A percentile compares a stretch with the other conserved stretches of the same genome.
Evolutionary conservation across 2,113 vertebrate genomes (phyloP).

Genomic region (Engystomops pustulosus): DNA sequence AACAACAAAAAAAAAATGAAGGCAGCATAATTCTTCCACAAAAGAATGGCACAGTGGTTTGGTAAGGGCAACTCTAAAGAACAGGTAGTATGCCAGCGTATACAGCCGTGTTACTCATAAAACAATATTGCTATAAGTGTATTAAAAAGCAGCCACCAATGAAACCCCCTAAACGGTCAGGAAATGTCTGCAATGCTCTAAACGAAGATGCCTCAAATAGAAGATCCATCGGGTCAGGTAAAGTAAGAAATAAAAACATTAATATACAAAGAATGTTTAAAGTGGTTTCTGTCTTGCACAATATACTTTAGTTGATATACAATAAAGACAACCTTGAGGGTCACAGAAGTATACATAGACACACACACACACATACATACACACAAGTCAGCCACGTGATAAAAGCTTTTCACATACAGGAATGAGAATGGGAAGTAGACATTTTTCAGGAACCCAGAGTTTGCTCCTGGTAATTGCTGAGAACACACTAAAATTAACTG

Average conservation of each 20-base stretch:
- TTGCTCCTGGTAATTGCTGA: no score
- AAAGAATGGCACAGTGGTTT: constrained; percentile 20
- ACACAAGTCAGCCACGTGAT: no score
- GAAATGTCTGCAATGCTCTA: background rate
- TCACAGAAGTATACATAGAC: no score
- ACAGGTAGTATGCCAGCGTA: background rate
- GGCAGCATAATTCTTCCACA: background rate
- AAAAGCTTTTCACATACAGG: no score
- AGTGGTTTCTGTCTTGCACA: background rate
- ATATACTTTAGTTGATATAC: no score
- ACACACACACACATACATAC: no score
- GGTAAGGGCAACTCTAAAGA: background rate
- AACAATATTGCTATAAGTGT: constrained; percentile 14
- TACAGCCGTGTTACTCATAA: background rate
- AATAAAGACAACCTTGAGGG: no score
- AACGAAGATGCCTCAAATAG: background rate
- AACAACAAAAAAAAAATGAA: constrained; percentile 12
- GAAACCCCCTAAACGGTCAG: background rate
- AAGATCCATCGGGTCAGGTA: background rate
- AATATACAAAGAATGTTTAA: background rate
- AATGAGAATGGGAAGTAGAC: background rate
- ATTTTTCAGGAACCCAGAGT: no score
- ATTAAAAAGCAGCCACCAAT: background rate
- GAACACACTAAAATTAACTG: no score
- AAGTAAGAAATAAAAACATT: background rate